Base-by-base conservation (phyloP, 2,888 invertebrate species). In the Melinopterus prodromus region DNA sequence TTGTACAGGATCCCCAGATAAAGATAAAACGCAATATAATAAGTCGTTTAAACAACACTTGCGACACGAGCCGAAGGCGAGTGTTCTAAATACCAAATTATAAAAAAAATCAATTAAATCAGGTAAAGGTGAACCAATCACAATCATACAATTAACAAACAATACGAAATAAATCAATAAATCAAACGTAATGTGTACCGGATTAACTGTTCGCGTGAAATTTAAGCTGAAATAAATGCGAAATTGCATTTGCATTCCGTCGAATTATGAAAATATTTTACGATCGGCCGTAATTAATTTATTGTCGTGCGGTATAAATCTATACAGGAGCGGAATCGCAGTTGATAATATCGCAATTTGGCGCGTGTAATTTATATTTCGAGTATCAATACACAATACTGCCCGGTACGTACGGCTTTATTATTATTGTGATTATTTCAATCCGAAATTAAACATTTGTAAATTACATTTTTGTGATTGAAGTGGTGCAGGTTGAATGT, bases 221-320 rank as follows among this genome's bases (percentile, higher is more conserved):
- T 53, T 53, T 53, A 9, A 53, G 53, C 53, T 6, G 12, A 12
- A 53, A 53, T 53, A 12, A 53, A 53, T 12, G 53, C 12, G 12
- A 53, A 53, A 53, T 53, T 53, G 53, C 53, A 53, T 53, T 53
- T 53, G 53, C 53, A 53, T 53, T 53, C 53, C 53, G 53, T 1
- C 53, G 53, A 53, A 53, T 53, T 53, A 53, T 53, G 53, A 53
- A 53, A 53, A 53, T 53, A 53, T 53, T 53, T 53, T 53, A 53
- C 5, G 53, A 53, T 7, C 53, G 53, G 7, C 9, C 12, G 53
- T 53, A 53, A 53, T 53, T 53, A 53, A 53, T 53, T 53, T 53
- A 53, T 53, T 53, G 53, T 53, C 12, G 53, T 53, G 53, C 53
- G 7, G 53, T 53, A 53, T 12, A 53, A 53, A 53, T 53, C 7